phyloP scores from a whole-genome alignment of 2,113 vertebrate genomes.

The Telmatochromis sp. region DNA sequence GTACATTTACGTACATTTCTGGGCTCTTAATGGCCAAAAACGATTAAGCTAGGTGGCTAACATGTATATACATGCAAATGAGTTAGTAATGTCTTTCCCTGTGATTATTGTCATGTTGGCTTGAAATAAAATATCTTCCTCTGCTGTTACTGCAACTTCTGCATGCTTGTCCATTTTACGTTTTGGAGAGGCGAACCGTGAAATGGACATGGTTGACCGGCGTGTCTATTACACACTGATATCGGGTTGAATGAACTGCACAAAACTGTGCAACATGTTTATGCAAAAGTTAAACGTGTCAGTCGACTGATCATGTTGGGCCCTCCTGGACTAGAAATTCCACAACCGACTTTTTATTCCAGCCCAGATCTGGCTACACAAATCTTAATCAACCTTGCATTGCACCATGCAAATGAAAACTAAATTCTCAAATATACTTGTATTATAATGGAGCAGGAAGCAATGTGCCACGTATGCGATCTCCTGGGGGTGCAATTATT shows the following conservation, averaged over 20 bases:
- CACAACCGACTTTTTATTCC: neutral
- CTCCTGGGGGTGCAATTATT: neutral
- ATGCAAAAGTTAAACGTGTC: neutral
- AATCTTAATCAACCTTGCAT: neutral
- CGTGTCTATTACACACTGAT: neutral
- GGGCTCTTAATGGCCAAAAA: fast-evolving
- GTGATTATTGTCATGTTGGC: neutral
- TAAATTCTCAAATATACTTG: neutral
- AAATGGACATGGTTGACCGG: fast-evolving
- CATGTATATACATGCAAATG: neutral
- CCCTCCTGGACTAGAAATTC: neutral
- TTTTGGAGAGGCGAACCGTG: neutral
- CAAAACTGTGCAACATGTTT: neutral
- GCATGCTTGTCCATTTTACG: fast-evolving
- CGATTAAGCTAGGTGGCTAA: neutral
- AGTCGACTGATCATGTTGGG: neutral
- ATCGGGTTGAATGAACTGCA: neutral
- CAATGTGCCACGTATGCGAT: neutral
- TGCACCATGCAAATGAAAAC: neutral
- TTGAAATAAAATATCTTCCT: neutral
- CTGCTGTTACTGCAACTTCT: neutral
- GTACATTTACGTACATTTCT: neutral
- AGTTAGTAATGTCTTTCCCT: neutral
- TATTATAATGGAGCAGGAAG: neutral
- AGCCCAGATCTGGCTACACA: neutral